Conservation (phyloP, 2,113 vertebrate genomes). For the Clarias magur region DNA sequence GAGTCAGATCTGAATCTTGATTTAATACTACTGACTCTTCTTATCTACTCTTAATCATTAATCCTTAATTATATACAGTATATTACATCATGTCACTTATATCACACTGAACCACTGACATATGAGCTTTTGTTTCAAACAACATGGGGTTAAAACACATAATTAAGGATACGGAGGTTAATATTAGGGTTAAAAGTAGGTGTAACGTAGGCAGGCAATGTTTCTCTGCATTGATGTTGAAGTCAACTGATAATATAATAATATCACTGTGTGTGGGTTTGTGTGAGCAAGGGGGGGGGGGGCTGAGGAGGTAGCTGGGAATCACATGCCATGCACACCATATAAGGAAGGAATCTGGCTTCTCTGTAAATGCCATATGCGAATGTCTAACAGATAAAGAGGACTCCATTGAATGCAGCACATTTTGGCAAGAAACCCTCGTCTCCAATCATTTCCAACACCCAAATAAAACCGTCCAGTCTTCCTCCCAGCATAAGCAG, state of each 20-base stretch:
- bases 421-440: constrained; percentile 10
- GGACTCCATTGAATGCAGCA: not conserved
- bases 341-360: constrained; percentile 13
- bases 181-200: not conserved
- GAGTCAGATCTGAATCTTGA: not conserved
- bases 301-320: no score
- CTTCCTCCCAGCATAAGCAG: not conserved
- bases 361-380: constrained; percentile 12
- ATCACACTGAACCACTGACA: not conserved
- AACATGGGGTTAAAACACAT: not conserved
- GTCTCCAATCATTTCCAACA: not conserved
- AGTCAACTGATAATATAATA: not conserved
- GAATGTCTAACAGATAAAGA: constrained; percentile 14
- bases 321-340: not conserved
- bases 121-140: not conserved
- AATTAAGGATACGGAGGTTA: not conserved
- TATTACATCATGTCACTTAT: not conserved
- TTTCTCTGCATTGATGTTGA: not conserved
- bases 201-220: not conserved
- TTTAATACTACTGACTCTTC: no score
- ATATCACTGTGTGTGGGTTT: constrained; percentile 7
- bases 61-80: not conserved
- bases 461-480: not conserved
- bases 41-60: no score
- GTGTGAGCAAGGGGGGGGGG: not conserved